Conservation (phyloP, 1,140 invertebrate genomes). For the Cherax quadricarinatus region DNA sequence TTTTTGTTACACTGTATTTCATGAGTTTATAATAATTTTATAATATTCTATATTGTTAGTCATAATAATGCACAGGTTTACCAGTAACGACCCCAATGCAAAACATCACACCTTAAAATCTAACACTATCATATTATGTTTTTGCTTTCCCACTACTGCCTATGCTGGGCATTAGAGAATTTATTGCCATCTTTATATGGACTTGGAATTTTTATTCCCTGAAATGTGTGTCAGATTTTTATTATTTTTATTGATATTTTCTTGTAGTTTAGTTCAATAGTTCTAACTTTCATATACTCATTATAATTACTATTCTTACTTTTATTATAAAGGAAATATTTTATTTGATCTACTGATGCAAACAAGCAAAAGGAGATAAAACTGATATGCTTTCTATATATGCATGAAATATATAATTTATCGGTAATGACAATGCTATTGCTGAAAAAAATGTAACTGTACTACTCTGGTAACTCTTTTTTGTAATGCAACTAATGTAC, state of each 20-base stretch:
- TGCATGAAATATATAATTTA: conserved; percentile 69
- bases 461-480: conserved; percentile 72
- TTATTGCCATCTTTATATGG: conserved; percentile 49
- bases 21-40: background rate
- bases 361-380: conserved; percentile 60
- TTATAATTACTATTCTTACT: conserved; percentile 65
- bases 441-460: conserved; percentile 68
- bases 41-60: background rate
- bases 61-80: conserved; percentile 9
- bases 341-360: conserved; percentile 65
- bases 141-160: conserved; percentile 44
- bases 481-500: conserved; percentile 73
- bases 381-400: conserved; percentile 66
- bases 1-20: background rate
- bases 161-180: conserved; percentile 64
- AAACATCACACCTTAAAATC: conserved; percentile 50
- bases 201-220: conserved; percentile 32
- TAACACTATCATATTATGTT: conserved; percentile 40
- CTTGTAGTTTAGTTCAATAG: conserved; percentile 55
- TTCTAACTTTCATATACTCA: conserved; percentile 68
- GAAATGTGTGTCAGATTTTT: conserved; percentile 56
- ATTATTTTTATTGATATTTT: conserved; percentile 60
- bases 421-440: conserved; percentile 70
- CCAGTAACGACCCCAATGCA: conserved; percentile 45
- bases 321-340: conserved; percentile 49